These are phyloP conservation scores for Cephonodes hylas DNA, from an alignment of 2,888 invertebrate species.

Conservation along the genomic window DNA sequence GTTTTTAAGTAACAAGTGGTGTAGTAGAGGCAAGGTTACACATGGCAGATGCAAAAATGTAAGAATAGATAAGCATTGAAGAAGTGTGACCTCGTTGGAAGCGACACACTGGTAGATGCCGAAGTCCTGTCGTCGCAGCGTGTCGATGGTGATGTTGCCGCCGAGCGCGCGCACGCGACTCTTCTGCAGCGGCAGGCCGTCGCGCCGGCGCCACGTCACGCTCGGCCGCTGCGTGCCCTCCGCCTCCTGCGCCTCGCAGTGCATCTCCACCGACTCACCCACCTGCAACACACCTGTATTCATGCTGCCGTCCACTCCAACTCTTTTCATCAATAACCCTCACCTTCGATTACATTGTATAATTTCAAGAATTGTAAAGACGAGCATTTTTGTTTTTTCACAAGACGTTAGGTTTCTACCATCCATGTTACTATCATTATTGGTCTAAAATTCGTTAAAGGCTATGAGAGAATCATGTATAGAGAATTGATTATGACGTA, in stretches of 20 bases:
- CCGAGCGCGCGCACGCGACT: slow-evolving; percentile 88
- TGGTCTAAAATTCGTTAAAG: not conserved
- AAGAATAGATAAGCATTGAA: too few relatives aligned
- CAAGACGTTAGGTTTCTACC: too few relatives aligned
- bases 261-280: slow-evolving; percentile 96
- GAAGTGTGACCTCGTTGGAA: slow-evolving; percentile 87
- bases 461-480: not conserved
- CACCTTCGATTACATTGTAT: too few relatives aligned
- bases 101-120: slow-evolving; percentile 98
- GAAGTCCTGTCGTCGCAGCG: slow-evolving; percentile 92
- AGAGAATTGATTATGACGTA: slow-evolving; percentile 30
- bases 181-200: slow-evolving; percentile 90
- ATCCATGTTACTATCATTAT: too few relatives aligned
- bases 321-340: too few relatives aligned
- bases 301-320: not conserved
- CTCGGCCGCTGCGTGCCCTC: slow-evolving; percentile 95
- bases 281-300: slow-evolving; percentile 54
- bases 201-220: slow-evolving; percentile 94
- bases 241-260: slow-evolving; percentile 95
- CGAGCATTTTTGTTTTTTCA: too few relatives aligned
- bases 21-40: too few relatives aligned
- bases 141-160: slow-evolving; percentile 95
- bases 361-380: too few relatives aligned
- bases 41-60: too few relatives aligned
- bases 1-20: too few relatives aligned